Conservation (phyloP, 2,888 invertebrate species). For the Boloria selene region DNA sequence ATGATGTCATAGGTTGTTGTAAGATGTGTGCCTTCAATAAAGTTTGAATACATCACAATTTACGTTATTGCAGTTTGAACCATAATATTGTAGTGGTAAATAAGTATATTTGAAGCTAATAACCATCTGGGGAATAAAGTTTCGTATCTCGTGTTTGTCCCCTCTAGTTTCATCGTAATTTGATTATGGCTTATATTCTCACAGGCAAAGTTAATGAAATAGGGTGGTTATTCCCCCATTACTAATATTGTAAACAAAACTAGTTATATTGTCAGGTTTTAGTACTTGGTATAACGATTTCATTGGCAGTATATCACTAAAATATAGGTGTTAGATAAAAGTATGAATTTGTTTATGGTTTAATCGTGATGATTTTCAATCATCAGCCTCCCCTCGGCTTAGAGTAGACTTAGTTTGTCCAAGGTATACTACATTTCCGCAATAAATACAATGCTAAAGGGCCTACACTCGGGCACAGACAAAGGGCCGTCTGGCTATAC, state of each 20-base stretch:
- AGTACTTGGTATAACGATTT: too few species aligned
- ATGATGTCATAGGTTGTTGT: background rate
- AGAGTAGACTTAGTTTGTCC: slow-evolving; percentile 18
- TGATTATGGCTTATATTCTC: slow-evolving; percentile 41
- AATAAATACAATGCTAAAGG: slow-evolving; percentile 35
- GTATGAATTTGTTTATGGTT: too few species aligned
- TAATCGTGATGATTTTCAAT: slow-evolving; percentile 8
- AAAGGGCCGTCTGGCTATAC: slow-evolving; percentile 35
- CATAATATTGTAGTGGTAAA: slow-evolving; percentile 14
- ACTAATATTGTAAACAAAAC: slow-evolving; percentile 17
- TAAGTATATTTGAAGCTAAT: slow-evolving; percentile 26
- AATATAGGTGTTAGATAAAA: too few species aligned
- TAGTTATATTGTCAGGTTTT: too few species aligned
- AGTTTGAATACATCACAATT: slow-evolving; percentile 14
- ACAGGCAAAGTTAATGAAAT: slow-evolving; percentile 40
- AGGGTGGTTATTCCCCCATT: slow-evolving; percentile 33
- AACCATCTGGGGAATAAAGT: slow-evolving; percentile 34
- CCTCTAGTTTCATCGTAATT: slow-evolving; percentile 43
- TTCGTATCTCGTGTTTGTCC: slow-evolving; percentile 33
- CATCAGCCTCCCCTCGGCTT: slow-evolving; percentile 1
- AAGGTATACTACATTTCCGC: slow-evolving; percentile 31
- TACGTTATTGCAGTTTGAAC: slow-evolving; percentile 11
- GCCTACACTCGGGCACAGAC: slow-evolving; percentile 32
- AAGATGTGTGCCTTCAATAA: background rate
- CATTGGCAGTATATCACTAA: too few species aligned